Evolutionary conservation across 2,888 invertebrate genomes (phyloP).

Genomic region (Metallyticus violacea): DNA sequence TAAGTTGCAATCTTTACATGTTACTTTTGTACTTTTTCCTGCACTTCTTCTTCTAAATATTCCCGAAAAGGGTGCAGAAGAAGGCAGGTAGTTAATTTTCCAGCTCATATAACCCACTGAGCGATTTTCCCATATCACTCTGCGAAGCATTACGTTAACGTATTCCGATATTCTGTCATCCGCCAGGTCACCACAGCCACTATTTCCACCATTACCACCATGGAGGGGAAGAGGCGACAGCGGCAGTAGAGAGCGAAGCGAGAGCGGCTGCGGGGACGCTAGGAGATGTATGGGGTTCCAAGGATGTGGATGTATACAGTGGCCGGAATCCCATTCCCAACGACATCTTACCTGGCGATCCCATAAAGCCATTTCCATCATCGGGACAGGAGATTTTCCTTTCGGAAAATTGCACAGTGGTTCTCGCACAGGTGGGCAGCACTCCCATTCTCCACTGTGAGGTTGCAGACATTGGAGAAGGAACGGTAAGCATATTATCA

Average conservation of each 20-base stretch:
- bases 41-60: background rate
- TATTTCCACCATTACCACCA: background rate
- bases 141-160: background rate
- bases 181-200: constrained; percentile 3
- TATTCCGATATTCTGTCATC: background rate
- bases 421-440: constrained; percentile 61
- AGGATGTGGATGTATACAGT: background rate
- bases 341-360: constrained; percentile 2
- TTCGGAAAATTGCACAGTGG: constrained; percentile 61
- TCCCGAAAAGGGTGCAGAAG: background rate
- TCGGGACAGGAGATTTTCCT: constrained; percentile 51
- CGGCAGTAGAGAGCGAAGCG: constrained; percentile 74
- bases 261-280: constrained; percentile 31
- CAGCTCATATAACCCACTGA: background rate
- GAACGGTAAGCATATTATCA: constrained; percentile 59
- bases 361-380: background rate
- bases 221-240: constrained; percentile 70
- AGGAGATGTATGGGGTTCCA: background rate
- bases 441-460: constrained; percentile 62
- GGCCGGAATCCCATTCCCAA: constrained; percentile 1
- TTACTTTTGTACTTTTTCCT: no score
- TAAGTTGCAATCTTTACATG: no score
- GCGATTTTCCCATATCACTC: background rate
- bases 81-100: background rate
- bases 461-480: constrained; percentile 61